Conservation (phyloP, 1,140 invertebrate genomes). For the Brachionus paranguensis region DNA sequence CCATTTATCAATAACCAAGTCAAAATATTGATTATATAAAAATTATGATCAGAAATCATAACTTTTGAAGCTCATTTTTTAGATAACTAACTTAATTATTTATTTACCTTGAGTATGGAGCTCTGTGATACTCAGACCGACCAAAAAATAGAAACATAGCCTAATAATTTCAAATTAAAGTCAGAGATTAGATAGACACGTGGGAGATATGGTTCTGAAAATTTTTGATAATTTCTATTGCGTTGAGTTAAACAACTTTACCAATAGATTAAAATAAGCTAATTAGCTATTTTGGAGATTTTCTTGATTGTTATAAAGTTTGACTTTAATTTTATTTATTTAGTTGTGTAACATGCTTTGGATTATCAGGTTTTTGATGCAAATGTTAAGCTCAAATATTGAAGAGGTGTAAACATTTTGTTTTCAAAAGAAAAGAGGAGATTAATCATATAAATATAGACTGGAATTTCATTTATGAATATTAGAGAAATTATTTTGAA, state of each 20-base stretch:
- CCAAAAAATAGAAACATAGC: too few species aligned
- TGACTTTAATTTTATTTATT: background rate
- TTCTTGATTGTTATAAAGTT: background rate
- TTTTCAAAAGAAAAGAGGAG: background rate
- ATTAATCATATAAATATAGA: background rate
- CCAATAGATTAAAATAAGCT: background rate
- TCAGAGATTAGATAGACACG: background rate
- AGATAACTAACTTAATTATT: background rate
- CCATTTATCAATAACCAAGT: too few species aligned
- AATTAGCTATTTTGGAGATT: background rate
- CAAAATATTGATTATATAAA: too few species aligned
- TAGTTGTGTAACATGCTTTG: background rate
- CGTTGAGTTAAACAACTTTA: background rate
- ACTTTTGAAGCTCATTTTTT: background rate
- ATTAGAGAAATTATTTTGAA: background rate
- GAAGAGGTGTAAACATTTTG: constrained; percentile 3
- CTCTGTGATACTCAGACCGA: background rate
- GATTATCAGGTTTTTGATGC: background rate
- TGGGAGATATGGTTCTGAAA: background rate
- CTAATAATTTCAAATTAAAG: too few species aligned
- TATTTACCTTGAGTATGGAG: background rate
- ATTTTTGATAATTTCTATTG: background rate
- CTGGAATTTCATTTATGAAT: background rate
- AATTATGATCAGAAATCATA: too few species aligned
- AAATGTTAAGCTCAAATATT: background rate